Evolutionary conservation across 2,113 vertebrate species (phyloP), one percentile per base, ranked within the genome.

Genomic region (Hemiscyllium ocellatum): DNA sequence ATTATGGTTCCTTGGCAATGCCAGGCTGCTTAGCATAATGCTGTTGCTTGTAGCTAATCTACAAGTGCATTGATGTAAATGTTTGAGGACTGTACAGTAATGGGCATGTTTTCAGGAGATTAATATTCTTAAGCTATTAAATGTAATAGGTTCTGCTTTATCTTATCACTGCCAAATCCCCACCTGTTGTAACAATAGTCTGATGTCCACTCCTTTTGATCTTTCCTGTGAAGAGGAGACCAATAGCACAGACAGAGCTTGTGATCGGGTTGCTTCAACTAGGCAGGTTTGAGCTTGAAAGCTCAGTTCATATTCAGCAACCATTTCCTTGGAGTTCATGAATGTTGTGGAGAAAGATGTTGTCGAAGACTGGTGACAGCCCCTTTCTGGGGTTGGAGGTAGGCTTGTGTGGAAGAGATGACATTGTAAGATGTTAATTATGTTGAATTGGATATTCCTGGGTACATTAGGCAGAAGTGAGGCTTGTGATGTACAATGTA

Each of bases 91-190:
- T 94, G n/a, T 94, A 6, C 37, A 52, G 68, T 95, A 52, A 76
- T 66, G 26, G 69, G 66, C 42, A 72, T 95, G 94, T 95, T 95
- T 72, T 95, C 94, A 95, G 68, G 69, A 76, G 69, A 72, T 42
- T 61, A 70, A 65, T 72, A 69, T 95, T 52, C 52, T 66, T 95
- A 4, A 72, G 0, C 68, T 12, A 42, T 68, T 26, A 72, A 72
- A 52, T 24, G 72, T 76, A 76, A 33, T 76, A 29, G 70, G 29
- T 12, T 8, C 70, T 33, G 22, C 29, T 8, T 10, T 10, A 33
- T 33, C 6, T 7, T 76, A 1, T 29, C 10, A 47, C 42, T 4
- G 4, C 91, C 22, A 50, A 69, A 61, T 65, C 13, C 26, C 86
- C 8, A 78, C 24, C 70, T 8, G 70, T 78, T 78, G 8, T 80